Base-by-base conservation (phyloP, 2,888 invertebrate genomes). In the Pseudococcus longispinus region DNA sequence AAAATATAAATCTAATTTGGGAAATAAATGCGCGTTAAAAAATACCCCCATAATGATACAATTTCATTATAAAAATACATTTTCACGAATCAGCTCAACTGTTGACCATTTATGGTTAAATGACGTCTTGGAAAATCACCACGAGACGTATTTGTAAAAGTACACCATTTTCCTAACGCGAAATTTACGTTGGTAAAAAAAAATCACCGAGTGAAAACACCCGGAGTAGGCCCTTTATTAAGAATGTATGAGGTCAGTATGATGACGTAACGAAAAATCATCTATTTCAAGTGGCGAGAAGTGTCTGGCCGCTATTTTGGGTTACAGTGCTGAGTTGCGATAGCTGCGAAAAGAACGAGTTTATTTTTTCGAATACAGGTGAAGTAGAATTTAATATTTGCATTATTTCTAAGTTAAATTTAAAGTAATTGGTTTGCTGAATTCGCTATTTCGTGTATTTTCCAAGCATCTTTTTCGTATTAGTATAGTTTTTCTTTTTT, bases 331-430 rank as follows among this genome's bases (percentile, higher is more conserved):
- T 37, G n/a, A 84, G 65, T 84, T 60, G 84, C 65, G 60, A 60
- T 84, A 65, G 84, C 84, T 84, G 65, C 84, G 84, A 84, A 84
- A 84, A 84, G 84, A 84, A 84, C 84, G 84, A 84, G 55, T 55
- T 15, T 20, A 65, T 65, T 84, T 84, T 84, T 84, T 42, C 84
- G 65, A 84, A 65, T 37, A 84, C 84, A 84, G 84, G 84, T 84
- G 84, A 84, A 84, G 84, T 84, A 84, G 42, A 65, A 29, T 60
- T 84, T 60, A 37, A 84, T 84, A 65, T 84, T 32, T 65, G 42
- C 65, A 60, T 20, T 84, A 26, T 65, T 60, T 20, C 37, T 65
- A 84, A 84, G 65, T 20, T 65, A n/a, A 84, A 84, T 84, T 84
- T 42, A 55, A 42, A 29, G 42, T 42, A 65, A 15, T 84, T n/a